Evolutionary conservation across 2,888 invertebrate species (phyloP).

Genomic region (Hirtodrosophila trivittata): DNA sequence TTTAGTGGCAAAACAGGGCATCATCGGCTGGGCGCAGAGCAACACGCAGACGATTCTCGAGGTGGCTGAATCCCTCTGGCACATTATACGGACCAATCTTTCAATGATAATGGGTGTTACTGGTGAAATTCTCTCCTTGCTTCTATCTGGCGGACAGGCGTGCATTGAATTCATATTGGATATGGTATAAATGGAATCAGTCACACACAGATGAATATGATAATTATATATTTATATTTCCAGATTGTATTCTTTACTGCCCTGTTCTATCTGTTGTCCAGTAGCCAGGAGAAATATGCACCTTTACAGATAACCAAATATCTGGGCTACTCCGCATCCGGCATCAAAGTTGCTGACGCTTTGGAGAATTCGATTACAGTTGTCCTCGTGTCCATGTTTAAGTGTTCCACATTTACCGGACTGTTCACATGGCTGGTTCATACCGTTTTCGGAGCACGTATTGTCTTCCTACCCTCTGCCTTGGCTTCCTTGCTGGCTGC

Average conservation of each 20-base stretch:
- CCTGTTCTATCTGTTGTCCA: conserved; percentile 96
- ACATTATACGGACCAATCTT: conserved; percentile 95
- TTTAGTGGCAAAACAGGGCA: conserved; percentile 85
- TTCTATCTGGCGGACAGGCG: conserved; percentile 95
- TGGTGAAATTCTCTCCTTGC: conserved; percentile 93
- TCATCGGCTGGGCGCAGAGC: conserved; percentile 93
- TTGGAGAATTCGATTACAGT: conserved; percentile 95
- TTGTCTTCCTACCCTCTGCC: conserved; percentile 95
- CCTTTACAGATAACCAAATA: conserved; percentile 94
- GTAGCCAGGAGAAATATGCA: conserved; percentile 93
- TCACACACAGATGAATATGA: not conserved
- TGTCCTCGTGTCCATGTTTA: conserved; percentile 97
- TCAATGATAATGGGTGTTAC: conserved; percentile 92
- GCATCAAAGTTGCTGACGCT: conserved; percentile 91
- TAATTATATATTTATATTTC: no score
- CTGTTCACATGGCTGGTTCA: conserved; percentile 99
- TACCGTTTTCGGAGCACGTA: conserved; percentile 95
- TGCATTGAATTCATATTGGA: conserved; percentile 94
- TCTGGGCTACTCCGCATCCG: conserved; percentile 90
- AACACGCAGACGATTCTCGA: conserved; percentile 95
- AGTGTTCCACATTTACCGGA: conserved; percentile 98
- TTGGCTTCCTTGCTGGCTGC: conserved; percentile 96
- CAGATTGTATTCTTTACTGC: conserved; percentile 98
- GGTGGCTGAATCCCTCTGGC: conserved; percentile 93
- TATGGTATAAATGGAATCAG: conserved; percentile 86